A percentile compares a stretch with the other conserved stretches of the same genome.
These are phyloP conservation scores for Phalacrocorax pelagicus DNA, from an alignment of 2,113 vertebrate species.

Conservation along the genomic window DNA sequence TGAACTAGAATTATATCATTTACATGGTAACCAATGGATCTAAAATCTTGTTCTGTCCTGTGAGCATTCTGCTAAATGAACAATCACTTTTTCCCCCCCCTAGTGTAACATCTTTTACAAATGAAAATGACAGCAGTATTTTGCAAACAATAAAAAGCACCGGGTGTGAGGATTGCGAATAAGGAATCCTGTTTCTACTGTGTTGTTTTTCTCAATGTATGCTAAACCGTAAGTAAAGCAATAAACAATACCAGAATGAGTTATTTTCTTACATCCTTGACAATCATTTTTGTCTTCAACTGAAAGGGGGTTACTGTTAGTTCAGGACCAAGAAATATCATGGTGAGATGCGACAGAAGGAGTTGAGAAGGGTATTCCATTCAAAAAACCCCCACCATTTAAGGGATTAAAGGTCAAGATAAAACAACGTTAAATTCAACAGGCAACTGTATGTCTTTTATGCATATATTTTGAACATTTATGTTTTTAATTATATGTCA, in stretches of 20 bases:
- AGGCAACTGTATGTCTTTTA: not conserved
- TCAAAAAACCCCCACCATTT: not conserved
- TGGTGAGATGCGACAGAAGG: not conserved
- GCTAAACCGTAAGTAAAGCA: not conserved
- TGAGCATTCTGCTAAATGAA: conserved; percentile 24
- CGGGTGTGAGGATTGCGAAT: not conserved
- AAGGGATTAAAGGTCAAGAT: not conserved
- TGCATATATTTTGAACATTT: not conserved
- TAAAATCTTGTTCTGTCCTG: not conserved
- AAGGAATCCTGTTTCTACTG: not conserved
- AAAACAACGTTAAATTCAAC: not conserved
- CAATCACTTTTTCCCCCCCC: not conserved
- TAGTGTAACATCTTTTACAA: not conserved
- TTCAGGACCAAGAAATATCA: not conserved
- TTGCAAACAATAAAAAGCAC: not conserved
- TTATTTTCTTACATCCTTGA: not conserved
- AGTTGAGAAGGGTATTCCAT: not conserved
- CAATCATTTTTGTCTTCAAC: not conserved
- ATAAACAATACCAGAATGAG: not conserved
- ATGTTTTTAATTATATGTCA: not conserved
- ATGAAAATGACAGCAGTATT: not conserved
- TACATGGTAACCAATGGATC: not conserved
- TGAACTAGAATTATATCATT: conserved; percentile 25
- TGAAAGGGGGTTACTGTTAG: not conserved
- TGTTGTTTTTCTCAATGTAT: not conserved